These are phyloP conservation scores for Macrochelys suwanniensis DNA, from an alignment of 2,797 vertebrate species.

Conservation along the genomic window DNA sequence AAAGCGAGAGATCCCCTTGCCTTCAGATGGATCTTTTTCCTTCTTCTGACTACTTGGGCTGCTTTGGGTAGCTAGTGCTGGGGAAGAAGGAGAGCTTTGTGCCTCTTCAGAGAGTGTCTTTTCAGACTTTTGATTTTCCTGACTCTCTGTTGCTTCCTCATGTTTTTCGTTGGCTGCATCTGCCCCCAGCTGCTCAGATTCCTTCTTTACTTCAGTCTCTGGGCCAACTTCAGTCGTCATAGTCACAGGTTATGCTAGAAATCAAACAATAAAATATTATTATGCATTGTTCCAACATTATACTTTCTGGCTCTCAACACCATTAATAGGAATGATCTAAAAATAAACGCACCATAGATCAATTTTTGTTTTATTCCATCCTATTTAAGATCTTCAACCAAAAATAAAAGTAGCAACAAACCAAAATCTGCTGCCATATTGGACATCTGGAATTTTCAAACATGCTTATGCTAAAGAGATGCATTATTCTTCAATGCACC, in stretches of 20 bases:
- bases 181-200: slow-evolving; percentile 79
- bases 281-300: background rate
- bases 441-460: background rate
- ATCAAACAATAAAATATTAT: slow-evolving; percentile 19
- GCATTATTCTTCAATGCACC: background rate
- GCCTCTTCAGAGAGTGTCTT: slow-evolving; percentile 63
- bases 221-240: slow-evolving; percentile 95
- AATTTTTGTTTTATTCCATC: background rate
- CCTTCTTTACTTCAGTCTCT: slow-evolving; percentile 89
- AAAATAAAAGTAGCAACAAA: background rate
- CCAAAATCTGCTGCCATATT: background rate
- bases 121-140: slow-evolving; percentile 70
- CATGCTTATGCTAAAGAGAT: background rate
- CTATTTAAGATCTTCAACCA: background rate
- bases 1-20: slow-evolving; percentile 94
- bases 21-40: slow-evolving; percentile 81
- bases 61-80: slow-evolving; percentile 67
- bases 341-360: background rate
- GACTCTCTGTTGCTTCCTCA: slow-evolving; percentile 67
- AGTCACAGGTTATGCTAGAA: slow-evolving; percentile 83
- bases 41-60: slow-evolving; percentile 79
- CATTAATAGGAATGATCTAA: background rate
- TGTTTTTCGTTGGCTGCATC: slow-evolving; percentile 75
- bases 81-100: slow-evolving; percentile 51
- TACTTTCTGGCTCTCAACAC: background rate